phyloP scores from a whole-genome alignment of 2,888 invertebrate genomes.

The Spicauda simplicius region DNA sequence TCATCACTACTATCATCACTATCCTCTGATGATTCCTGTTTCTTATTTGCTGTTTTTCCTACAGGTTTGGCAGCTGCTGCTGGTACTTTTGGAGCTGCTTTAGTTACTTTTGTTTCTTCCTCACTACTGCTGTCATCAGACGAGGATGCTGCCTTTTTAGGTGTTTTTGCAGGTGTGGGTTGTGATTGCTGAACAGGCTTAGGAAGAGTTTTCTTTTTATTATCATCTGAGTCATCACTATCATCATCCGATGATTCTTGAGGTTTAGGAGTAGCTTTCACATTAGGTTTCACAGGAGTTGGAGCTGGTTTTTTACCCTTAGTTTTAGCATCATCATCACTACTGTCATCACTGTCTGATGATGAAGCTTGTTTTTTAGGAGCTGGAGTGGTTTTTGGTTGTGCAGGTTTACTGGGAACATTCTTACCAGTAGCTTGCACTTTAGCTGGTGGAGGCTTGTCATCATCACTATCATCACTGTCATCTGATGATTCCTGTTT shows the following conservation, averaged over 20 bases:
- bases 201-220: slow-evolving; percentile 53
- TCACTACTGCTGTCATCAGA: slow-evolving; percentile 56
- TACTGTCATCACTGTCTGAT: slow-evolving; percentile 65
- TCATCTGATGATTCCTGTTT: slow-evolving; percentile 63
- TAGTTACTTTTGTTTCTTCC: slow-evolving; percentile 41
- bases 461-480: slow-evolving; percentile 55
- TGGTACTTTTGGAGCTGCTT: slow-evolving; percentile 46
- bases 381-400: slow-evolving; percentile 38
- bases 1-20: slow-evolving; percentile 57
- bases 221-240: slow-evolving; percentile 42
- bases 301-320: slow-evolving; percentile 42
- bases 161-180: slow-evolving; percentile 16
- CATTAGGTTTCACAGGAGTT: slow-evolving; percentile 20
- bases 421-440: slow-evolving; percentile 36
- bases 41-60: slow-evolving; percentile 45
- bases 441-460: slow-evolving; percentile 48
- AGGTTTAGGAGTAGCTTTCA: slow-evolving; percentile 20
- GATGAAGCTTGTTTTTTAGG: slow-evolving; percentile 59
- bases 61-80: slow-evolving; percentile 44
- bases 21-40: slow-evolving; percentile 57
- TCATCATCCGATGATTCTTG: slow-evolving; percentile 49
- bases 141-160: slow-evolving; percentile 59
- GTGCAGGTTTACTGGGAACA: slow-evolving; percentile 46
- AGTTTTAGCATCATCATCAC: slow-evolving; percentile 60
- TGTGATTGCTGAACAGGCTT: slow-evolving; percentile 31